Percentiles rank a stretch among this genome's conserved stretches.
Conservation (phyloP, 1,140 invertebrate genomes). For the Diabrotica undecimpunctata region DNA sequence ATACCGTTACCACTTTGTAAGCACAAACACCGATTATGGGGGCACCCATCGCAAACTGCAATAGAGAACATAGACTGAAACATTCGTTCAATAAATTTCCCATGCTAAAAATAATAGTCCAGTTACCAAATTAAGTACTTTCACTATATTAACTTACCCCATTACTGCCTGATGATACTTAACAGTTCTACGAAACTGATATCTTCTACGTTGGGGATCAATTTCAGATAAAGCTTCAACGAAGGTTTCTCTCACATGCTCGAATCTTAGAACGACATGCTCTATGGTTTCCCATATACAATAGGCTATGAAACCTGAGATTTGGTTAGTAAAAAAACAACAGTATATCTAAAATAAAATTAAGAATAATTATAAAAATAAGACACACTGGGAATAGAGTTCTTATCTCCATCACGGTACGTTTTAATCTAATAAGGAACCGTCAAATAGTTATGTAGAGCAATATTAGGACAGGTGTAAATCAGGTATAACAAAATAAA, state of each 20-base stretch:
- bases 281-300: constrained; percentile 14
- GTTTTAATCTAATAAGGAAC: too few species aligned
- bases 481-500: too few species aligned
- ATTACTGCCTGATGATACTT: constrained; percentile 8
- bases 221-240: neutral
- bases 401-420: too few species aligned
- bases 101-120: constrained; percentile 4
- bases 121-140: too few species aligned
- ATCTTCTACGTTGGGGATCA: neutral
- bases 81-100: neutral
- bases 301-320: constrained; percentile 1
- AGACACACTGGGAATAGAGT: too few species aligned
- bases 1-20: constrained; percentile 9
- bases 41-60: constrained; percentile 4
- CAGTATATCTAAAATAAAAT: constrained; percentile 5
- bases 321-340: constrained; percentile 7
- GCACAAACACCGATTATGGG: constrained; percentile 4
- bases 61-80: constrained; percentile 8
- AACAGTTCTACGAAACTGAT: constrained; percentile 2
- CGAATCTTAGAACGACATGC: constrained; percentile 9
- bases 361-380: too few species aligned
- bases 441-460: too few species aligned
- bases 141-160: neutral
- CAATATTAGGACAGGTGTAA: too few species aligned
- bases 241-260: constrained; percentile 9